These are phyloP conservation scores for Acromyrmex echinatior DNA, from an alignment of 1,140 invertebrate species.

Conservation along the genomic window DNA sequence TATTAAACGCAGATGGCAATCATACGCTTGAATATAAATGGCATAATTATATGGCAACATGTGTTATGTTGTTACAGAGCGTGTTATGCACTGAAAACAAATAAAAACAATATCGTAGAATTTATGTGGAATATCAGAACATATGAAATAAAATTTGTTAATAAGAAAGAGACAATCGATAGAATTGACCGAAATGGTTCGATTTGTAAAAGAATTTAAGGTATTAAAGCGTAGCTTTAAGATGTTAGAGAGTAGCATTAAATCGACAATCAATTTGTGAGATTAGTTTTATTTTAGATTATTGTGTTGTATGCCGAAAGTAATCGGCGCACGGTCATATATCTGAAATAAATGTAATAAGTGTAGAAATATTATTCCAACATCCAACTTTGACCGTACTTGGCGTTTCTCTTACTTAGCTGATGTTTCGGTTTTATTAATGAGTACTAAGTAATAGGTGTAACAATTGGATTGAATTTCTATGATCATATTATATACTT, in stretches of 20 bases:
- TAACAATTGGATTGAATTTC: not conserved
- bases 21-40: constrained; percentile 30
- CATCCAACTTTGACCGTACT: too few relatives aligned
- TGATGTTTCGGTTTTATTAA: not conserved
- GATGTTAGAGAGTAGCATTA: too few relatives aligned
- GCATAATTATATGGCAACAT: constrained; percentile 21
- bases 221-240: too few relatives aligned
- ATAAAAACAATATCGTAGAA: not conserved
- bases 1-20: constrained; percentile 24
- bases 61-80: not conserved
- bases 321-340: too few relatives aligned
- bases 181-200: constrained; percentile 14
- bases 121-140: not conserved
- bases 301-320: too few relatives aligned
- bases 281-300: too few relatives aligned
- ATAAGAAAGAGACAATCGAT: not conserved
- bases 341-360: too few relatives aligned
- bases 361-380: too few relatives aligned
- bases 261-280: too few relatives aligned
- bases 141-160: not conserved
- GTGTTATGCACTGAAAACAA: constrained; percentile 7
- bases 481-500: not conserved
- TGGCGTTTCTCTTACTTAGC: too few relatives aligned
- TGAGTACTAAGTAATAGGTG: not conserved
- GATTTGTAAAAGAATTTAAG: too few relatives aligned